Base-by-base conservation (phyloP, 2,888 invertebrate species). In the Heliconius ethilla region DNA sequence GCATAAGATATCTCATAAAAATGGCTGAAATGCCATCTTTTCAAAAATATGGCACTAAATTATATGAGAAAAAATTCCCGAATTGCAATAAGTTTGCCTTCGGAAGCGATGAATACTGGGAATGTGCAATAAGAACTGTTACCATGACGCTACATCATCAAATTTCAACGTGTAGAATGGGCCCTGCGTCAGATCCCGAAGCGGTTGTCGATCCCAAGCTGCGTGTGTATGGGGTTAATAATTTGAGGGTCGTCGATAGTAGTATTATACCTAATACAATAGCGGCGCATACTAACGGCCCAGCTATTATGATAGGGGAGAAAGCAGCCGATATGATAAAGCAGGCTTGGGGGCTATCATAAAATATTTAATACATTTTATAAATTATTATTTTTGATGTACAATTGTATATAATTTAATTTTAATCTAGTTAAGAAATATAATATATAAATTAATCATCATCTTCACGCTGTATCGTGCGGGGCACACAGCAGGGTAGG, bases 221-320 rank as follows among this genome's bases (percentile, higher is more conserved):
- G 9, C 91, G 91, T 82, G 96, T 96, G 9, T 92, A 95, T 79
- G 96, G 96, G 0, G 88, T 97, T 9, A 86, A 89, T 27, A 95
- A 95, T 76, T 88, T 97, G 40, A 90, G 97, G 79, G 96, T 97
- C 0, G 96, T 95, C 7, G 97, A 97, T 84, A 96, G 96, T 40
- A 96, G 96, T 80, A 92, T 97, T 29, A 96, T 97, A 87, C 97
- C 97, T 1, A 91, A 94, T 75, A 95, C 96, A 11, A 94, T 96
- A 67, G 95, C 95, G 13, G 95, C 96, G 0, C 96, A 97, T 87
- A 96, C 96, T 0, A 95, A 95, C 76, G 96, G 96, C 0, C 96
- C 96, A 6, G 95, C 96, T 1, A 95, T 96, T 65, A 96, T 97
- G 96, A 95, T 97, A 51, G 97, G 96, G 0, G 97, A 97, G 89